Evolutionary conservation across 2,888 invertebrate genomes (phyloP).

Genomic region (Noctua comes): DNA sequence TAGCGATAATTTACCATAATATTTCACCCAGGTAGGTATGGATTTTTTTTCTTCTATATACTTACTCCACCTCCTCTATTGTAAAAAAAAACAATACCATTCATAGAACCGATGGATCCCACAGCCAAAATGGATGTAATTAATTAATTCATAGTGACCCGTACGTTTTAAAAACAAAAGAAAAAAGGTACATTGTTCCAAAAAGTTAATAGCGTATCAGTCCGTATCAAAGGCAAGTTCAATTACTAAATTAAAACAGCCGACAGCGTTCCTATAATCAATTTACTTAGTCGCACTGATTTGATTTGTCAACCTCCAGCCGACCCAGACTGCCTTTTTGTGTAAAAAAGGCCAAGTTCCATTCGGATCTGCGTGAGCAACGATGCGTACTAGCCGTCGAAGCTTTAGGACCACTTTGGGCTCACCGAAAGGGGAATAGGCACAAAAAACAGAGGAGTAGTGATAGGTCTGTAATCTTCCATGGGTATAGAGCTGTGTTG

Average conservation of each 20-base stretch:
- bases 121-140: conserved; percentile 1
- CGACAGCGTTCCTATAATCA: conserved; percentile 24
- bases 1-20: background rate
- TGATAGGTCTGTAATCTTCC: conserved; percentile 18
- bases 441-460: background rate
- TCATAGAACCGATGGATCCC: background rate
- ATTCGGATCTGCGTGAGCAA: conserved; percentile 11
- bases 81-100: conserved; percentile 7
- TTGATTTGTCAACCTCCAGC: conserved; percentile 48
- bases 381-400: conserved; percentile 1
- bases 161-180: conserved; percentile 4
- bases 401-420: conserved; percentile 26
- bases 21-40: background rate
- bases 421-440: background rate
- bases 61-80: background rate
- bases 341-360: conserved; percentile 36
- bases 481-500: background rate
- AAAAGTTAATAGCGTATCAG: conserved; percentile 11
- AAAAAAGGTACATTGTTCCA: conserved; percentile 23
- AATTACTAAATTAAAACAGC: conserved; percentile 42
- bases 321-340: conserved; percentile 17
- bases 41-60: background rate
- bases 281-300: conserved; percentile 46
- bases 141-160: background rate
- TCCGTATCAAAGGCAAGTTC: conserved; percentile 32